A percentile compares a stretch with the other conserved stretches of the same genome.
phyloP scores from a whole-genome alignment of 2,113 vertebrate species.

The Donacobius atricapilla region DNA sequence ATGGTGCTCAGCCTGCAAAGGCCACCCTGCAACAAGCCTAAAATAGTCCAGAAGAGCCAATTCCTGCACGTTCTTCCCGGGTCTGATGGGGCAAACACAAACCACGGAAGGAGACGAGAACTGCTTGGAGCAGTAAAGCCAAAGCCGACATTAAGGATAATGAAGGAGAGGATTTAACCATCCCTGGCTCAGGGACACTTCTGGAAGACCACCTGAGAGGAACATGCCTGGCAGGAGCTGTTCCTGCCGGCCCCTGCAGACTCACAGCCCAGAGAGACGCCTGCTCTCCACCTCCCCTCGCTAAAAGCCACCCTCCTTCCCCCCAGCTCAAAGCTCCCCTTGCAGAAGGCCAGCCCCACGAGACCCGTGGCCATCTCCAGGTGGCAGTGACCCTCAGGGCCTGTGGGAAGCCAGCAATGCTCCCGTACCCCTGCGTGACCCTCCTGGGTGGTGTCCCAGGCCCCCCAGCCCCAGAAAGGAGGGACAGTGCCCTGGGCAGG shows the following conservation, averaged over 20 bases:
- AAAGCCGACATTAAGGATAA: fast-evolving
- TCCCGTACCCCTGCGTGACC: fast-evolving
- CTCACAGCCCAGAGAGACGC: fast-evolving
- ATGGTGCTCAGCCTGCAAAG: neutral
- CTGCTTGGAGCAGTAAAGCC: neutral
- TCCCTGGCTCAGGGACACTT: neutral
- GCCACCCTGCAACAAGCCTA: fast-evolving
- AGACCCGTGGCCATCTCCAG: fast-evolving
- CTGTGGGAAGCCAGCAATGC: fast-evolving
- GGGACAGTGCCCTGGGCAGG: neutral
- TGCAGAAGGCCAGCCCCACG: neutral
- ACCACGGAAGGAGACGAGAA: neutral
- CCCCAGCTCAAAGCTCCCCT: neutral
- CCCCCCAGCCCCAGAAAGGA: fast-evolving
- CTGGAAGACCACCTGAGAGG: neutral
- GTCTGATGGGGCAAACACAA: neutral
- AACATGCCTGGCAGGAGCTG: neutral
- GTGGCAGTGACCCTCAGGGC: fast-evolving
- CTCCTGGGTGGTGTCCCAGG: neutral
- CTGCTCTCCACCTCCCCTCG: neutral
- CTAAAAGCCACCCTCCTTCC: no score
- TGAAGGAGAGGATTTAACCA: fast-evolving
- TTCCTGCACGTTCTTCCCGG: neutral
- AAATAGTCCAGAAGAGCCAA: neutral
- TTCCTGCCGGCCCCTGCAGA: neutral